These are phyloP conservation scores for Aselliscus stoliczkanus DNA, from an alignment of 2,797 vertebrate genomes.

Conservation along the genomic window DNA sequence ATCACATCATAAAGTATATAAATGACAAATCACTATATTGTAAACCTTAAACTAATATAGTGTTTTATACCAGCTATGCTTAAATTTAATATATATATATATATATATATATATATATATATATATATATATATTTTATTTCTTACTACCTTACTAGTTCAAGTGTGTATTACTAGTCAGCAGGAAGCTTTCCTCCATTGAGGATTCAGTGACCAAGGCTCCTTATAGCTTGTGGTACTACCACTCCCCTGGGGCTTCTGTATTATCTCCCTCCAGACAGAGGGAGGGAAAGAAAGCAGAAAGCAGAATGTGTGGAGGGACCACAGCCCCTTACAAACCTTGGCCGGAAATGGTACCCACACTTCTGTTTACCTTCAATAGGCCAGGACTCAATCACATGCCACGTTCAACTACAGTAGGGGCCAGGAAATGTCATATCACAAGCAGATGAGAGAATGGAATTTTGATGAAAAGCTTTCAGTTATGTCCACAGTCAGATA, in stretches of 20 bases:
- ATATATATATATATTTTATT: background rate
- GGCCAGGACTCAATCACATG: background rate
- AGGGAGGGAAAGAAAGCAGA: background rate
- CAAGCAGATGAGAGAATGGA: background rate
- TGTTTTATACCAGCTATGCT: background rate
- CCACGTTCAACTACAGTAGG: background rate
- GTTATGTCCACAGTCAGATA: background rate
- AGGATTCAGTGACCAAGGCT: background rate
- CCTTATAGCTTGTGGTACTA: background rate
- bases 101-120: no score
- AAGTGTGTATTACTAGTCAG: background rate
- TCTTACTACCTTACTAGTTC: background rate
- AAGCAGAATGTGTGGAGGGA: rapidly evolving
- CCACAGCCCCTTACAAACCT: rapidly evolving
- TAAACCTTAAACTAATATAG: background rate
- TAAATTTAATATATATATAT: background rate
- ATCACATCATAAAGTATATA: background rate
- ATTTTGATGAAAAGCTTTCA: background rate
- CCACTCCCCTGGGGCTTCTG: background rate
- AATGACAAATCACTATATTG: background rate
- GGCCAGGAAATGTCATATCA: background rate
- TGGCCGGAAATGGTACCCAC: background rate
- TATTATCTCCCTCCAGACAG: background rate
- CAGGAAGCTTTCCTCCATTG: background rate
- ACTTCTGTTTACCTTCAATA: background rate